Conservation (phyloP, 2,797 vertebrate genomes). For the Arrhamphus sclerolepis region DNA sequence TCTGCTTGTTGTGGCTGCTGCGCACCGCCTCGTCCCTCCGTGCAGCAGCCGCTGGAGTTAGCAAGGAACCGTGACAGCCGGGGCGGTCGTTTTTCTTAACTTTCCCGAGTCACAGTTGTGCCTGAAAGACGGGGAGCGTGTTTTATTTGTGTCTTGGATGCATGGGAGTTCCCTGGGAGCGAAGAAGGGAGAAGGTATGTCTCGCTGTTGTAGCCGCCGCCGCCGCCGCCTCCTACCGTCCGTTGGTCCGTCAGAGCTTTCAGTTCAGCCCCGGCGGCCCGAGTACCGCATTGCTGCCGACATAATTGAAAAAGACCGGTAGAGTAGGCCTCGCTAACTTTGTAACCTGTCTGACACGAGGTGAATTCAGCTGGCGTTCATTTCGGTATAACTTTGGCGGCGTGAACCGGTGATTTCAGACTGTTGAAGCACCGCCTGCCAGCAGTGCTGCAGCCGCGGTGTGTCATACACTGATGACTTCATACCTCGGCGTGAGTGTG, state of each 20-base stretch:
- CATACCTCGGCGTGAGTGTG: constrained; percentile 45
- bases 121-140: constrained; percentile 31
- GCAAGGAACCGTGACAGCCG: constrained; percentile 56
- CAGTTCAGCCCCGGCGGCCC: constrained; percentile 56
- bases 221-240: constrained; percentile 37
- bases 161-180: constrained; percentile 78
- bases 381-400: constrained; percentile 8
- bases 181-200: constrained; percentile 77
- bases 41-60: constrained; percentile 54
- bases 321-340: constrained; percentile 42
- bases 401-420: constrained; percentile 15
- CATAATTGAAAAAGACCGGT: constrained; percentile 21
- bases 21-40: constrained; percentile 51
- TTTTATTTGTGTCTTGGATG: constrained; percentile 63
- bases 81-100: constrained; percentile 26
- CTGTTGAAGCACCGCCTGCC: constrained; percentile 17
- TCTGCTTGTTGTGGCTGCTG: constrained; percentile 62
- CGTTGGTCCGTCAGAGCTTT: constrained; percentile 47
- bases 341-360: background rate
- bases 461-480: constrained; percentile 71
- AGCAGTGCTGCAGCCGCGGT: constrained; percentile 48
- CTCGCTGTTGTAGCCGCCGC: constrained; percentile 9
- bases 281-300: constrained; percentile 70
- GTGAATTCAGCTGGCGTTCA: background rate
- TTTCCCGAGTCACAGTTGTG: constrained; percentile 29